These are phyloP conservation scores for Glaucomys volans DNA, from an alignment of 2,113 vertebrate species.

Conservation along the genomic window DNA sequence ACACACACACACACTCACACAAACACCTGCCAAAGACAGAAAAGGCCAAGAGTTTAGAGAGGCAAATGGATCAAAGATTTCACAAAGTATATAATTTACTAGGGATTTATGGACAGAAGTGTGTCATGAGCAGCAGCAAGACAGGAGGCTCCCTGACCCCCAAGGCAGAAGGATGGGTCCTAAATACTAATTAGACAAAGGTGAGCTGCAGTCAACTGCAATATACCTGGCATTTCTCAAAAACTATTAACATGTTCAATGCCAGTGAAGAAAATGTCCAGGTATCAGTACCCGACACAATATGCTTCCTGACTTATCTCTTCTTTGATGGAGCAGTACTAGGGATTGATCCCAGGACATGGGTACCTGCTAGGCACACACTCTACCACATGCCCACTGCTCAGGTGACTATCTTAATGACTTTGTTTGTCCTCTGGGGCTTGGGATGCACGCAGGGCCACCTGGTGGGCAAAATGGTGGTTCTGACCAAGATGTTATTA, in stretches of 20 bases:
- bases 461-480: not conserved
- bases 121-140: not conserved
- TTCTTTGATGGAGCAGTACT: not conserved
- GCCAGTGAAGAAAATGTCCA: not conserved
- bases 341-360: too few species aligned
- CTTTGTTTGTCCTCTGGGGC: not conserved
- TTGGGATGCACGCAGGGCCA: not conserved
- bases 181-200: not conserved
- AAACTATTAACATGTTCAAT: not conserved
- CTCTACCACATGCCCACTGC: not conserved
- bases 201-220: not conserved
- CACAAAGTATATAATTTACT: not conserved
- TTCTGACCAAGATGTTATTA: not conserved
- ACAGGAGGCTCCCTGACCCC: not conserved
- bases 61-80: not conserved
- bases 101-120: not conserved
- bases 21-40: not conserved
- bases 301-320: not conserved
- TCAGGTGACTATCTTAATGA: not conserved
- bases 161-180: too few species aligned
- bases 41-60: not conserved
- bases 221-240: too few species aligned
- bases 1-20: too few species aligned
- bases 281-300: too few species aligned
- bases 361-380: not conserved